These are phyloP conservation scores for Drosophila sproati DNA, from an alignment of 1,140 invertebrate genomes.

Conservation along the genomic window DNA sequence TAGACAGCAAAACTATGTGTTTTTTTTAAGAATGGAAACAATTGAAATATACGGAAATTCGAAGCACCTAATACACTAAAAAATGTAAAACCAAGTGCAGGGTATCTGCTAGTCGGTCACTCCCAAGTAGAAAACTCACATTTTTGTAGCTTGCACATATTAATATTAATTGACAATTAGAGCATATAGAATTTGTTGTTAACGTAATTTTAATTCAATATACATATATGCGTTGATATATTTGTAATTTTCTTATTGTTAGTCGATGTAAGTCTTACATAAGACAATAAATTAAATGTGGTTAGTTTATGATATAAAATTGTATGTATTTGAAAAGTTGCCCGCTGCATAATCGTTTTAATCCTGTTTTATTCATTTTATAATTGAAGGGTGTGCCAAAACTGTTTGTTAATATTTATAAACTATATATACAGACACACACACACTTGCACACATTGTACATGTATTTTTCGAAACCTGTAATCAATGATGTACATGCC, in stretches of 20 bases:
- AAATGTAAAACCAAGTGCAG: no score
- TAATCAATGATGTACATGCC: conserved; percentile 1
- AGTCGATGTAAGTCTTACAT: no score
- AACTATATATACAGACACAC: no score
- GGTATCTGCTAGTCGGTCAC: neutral
- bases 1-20: neutral
- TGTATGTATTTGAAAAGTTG: neutral
- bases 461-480: neutral
- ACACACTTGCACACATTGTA: neutral
- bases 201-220: neutral
- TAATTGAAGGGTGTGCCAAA: neutral
- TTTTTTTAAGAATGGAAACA: neutral
- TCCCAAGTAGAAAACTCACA: neutral
- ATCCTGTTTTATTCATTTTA: neutral
- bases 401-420: neutral
- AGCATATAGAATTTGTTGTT: neutral
- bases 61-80: no score
- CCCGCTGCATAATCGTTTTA: neutral
- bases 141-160: neutral
- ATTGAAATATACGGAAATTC: neutral
- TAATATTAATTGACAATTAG: conserved; percentile 1
- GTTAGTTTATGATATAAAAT: neutral
- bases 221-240: neutral
- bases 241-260: neutral
- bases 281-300: neutral